Evolutionary conservation across 2,888 invertebrate genomes (phyloP).

Genomic region (Agrochola litura): DNA sequence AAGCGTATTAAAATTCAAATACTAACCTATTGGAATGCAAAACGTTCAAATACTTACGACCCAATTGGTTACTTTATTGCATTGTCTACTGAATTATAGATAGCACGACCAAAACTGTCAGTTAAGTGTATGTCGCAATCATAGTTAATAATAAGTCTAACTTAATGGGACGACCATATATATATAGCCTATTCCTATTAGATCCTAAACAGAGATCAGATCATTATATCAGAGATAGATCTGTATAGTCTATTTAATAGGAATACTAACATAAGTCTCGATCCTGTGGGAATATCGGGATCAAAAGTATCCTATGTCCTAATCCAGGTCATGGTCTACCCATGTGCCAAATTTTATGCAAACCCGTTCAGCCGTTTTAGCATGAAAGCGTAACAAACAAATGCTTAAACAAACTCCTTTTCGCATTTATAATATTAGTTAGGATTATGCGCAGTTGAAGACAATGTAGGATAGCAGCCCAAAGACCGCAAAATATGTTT

Average conservation of each 20-base stretch:
- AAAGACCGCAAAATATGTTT: not conserved
- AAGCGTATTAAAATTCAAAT: slow-evolving; percentile 67
- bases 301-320: too few relatives aligned
- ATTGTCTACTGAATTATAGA: slow-evolving; percentile 56
- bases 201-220: not conserved
- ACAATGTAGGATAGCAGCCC: not conserved
- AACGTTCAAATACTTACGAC: slow-evolving; percentile 59
- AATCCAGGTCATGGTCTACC: too few relatives aligned
- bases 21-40: slow-evolving; percentile 65
- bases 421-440: too few relatives aligned
- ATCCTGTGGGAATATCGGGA: too few relatives aligned
- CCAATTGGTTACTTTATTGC: slow-evolving; percentile 56
- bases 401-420: too few relatives aligned
- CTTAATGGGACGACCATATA: slow-evolving; percentile 74
- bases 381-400: too few relatives aligned
- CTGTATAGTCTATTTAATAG: not conserved
- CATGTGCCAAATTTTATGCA: too few relatives aligned
- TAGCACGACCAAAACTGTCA: slow-evolving; percentile 58
- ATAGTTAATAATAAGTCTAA: slow-evolving; percentile 70
- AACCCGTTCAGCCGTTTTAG: too few relatives aligned
- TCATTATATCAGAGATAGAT: not conserved
- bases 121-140: slow-evolving; percentile 62
- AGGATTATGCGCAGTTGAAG: not conserved
- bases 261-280: too few relatives aligned
- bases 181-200: slow-evolving; percentile 40